Evolutionary conservation across 1,140 invertebrate species (phyloP).

Genomic region (Pectinophora gossypiella): DNA sequence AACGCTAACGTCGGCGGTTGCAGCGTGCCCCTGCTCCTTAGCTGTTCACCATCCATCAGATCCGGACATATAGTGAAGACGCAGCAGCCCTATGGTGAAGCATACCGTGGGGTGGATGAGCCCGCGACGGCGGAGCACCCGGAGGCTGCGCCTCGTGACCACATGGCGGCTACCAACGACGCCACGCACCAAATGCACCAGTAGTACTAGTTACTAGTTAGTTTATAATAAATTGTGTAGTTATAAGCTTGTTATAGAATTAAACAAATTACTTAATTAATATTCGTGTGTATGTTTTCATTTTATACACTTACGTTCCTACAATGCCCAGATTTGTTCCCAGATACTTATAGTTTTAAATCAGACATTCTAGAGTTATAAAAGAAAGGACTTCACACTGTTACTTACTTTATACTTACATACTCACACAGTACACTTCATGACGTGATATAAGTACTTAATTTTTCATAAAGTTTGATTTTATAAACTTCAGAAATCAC

Average conservation of each 20-base stretch:
- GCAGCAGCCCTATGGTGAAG: constrained; percentile 13
- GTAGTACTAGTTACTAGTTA: not conserved
- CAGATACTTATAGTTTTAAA: too few relatives aligned
- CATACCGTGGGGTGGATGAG: constrained; percentile 31
- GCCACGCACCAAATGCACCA: not conserved
- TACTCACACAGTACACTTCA: too few relatives aligned
- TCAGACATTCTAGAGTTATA: too few relatives aligned
- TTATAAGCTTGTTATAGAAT: not conserved
- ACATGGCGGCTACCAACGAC: not conserved
- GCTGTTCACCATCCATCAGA: constrained; percentile 49
- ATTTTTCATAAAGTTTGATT: too few relatives aligned
- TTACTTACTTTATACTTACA: too few relatives aligned
- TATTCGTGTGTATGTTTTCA: too few relatives aligned
- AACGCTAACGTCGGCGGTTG: constrained; percentile 39
- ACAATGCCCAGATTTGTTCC: too few relatives aligned
- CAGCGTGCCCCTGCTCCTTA: constrained; percentile 50
- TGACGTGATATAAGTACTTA: too few relatives aligned
- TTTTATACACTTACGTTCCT: too few relatives aligned
- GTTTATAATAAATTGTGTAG: not conserved
- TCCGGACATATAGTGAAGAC: constrained; percentile 34
- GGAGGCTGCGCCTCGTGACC: constrained; percentile 12
- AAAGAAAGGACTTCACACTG: too few relatives aligned
- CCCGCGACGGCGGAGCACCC: constrained; percentile 19
- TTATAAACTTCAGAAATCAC: too few relatives aligned
- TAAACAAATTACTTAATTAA: too few relatives aligned